Evolutionary conservation across 2,113 vertebrate species (phyloP).

Genomic region (Lates calcarifer): DNA sequence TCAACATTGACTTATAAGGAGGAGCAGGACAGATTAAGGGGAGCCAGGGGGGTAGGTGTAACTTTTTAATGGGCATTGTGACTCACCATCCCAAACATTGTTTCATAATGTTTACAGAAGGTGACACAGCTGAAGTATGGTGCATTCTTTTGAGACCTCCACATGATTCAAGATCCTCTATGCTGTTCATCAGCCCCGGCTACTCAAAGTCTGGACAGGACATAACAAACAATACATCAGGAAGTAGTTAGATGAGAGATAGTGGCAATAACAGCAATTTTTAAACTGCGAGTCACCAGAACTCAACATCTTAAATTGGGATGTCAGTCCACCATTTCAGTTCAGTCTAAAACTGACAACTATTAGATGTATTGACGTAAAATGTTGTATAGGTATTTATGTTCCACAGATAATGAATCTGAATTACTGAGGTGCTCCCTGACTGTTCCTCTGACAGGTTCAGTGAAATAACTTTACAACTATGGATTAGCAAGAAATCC

Average conservation of each 20-base stretch:
- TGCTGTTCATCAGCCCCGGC: constrained; percentile 18
- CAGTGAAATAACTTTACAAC: background rate
- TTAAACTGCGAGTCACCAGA: constrained; percentile 8
- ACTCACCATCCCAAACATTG: constrained; percentile 66
- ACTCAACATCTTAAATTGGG: background rate
- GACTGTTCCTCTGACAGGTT: background rate
- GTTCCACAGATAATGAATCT: background rate
- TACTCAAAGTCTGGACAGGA: constrained; percentile 64
- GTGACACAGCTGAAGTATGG: constrained; percentile 45
- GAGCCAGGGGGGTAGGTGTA: constrained; percentile 28
- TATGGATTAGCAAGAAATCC: no score
- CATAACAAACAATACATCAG: constrained; percentile 64
- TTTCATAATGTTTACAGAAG: constrained; percentile 66
- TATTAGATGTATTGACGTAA: background rate
- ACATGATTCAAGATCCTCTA: background rate
- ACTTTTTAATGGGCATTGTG: constrained; percentile 60
- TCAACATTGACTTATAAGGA: constrained; percentile 87
- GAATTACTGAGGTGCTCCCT: background rate
- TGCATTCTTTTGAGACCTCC: constrained; percentile 57
- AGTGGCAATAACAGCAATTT: background rate
- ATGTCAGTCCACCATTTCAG: background rate
- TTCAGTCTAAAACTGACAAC: background rate
- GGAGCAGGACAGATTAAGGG: constrained; percentile 60
- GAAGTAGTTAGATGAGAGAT: constrained; percentile 53
- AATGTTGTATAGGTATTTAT: background rate